Percentiles rank a stretch among this genome's conserved stretches.
phyloP scores from a whole-genome alignment of 2,797 vertebrate genomes.

The Scomberomorus guttatus region DNA sequence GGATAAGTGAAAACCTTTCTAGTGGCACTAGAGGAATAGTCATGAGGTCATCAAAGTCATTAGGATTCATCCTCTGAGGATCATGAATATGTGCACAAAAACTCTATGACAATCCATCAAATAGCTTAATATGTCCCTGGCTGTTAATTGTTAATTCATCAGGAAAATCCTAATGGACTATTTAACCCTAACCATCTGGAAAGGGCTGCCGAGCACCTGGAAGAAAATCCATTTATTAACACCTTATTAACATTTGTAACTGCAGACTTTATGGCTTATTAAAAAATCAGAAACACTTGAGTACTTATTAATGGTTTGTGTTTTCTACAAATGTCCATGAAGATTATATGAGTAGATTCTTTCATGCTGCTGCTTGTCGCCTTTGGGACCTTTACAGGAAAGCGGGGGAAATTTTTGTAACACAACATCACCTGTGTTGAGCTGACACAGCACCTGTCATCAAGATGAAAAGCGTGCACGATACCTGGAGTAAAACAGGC shows the following conservation, averaged over 20 bases:
- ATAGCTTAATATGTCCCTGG: not conserved
- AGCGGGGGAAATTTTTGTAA: slow-evolving; percentile 2
- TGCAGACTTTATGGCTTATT: not conserved
- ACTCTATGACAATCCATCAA: not conserved
- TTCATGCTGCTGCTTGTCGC: slow-evolving; percentile 6
- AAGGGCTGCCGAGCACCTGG: slow-evolving; percentile 4
- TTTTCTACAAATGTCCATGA: not conserved
- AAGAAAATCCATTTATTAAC: not conserved
- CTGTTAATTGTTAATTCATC: not conserved
- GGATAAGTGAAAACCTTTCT: too few species aligned
- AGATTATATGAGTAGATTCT: not conserved
- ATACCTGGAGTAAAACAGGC: slow-evolving; percentile 63
- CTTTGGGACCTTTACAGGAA: slow-evolving; percentile 30
- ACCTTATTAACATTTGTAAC: slow-evolving; percentile 1
- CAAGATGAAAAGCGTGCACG: slow-evolving; percentile 45
- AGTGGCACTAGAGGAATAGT: not conserved
- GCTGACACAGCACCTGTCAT: slow-evolving; percentile 73
- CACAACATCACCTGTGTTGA: slow-evolving; percentile 23
- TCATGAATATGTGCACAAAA: not conserved
- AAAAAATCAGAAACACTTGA: not conserved
- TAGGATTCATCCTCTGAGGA: not conserved
- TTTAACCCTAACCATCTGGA: not conserved
- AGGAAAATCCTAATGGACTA: not conserved
- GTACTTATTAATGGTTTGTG: not conserved
- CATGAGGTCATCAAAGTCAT: not conserved